Conservation (phyloP, 2,888 invertebrate species). For the Heliothis peltigera region DNA sequence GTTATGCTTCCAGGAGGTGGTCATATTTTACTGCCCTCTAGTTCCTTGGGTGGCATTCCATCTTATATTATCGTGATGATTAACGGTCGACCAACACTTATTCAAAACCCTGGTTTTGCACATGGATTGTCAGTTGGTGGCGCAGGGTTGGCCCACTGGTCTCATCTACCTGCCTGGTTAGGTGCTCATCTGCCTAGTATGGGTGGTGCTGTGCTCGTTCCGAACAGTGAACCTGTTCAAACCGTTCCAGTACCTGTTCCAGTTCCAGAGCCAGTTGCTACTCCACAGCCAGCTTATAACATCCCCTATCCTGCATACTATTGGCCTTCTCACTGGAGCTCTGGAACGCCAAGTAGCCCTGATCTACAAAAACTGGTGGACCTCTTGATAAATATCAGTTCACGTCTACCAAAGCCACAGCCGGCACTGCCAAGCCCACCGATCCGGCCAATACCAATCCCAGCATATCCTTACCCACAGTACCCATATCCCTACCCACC, state of each 20-base stretch:
- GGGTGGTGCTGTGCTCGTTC: slow-evolving; percentile 12
- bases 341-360: slow-evolving; percentile 9
- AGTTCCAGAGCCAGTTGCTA: slow-evolving; percentile 8
- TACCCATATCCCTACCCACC: slow-evolving; percentile 42
- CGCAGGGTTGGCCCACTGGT: slow-evolving; percentile 14
- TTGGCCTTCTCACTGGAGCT: slow-evolving; percentile 26
- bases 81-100: slow-evolving; percentile 45
- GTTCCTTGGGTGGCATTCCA: slow-evolving; percentile 24
- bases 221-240: slow-evolving; percentile 10
- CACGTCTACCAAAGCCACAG: slow-evolving; percentile 19
- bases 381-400: slow-evolving; percentile 24
- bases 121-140: slow-evolving; percentile 4
- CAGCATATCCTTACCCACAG: slow-evolving; percentile 24
- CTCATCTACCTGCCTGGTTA: slow-evolving; percentile 38
- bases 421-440: not conserved
- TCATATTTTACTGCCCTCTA: slow-evolving; percentile 11
- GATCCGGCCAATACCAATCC: slow-evolving; percentile 3
- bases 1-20: slow-evolving; percentile 35
- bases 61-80: slow-evolving; percentile 42
- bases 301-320: slow-evolving; percentile 17
- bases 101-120: slow-evolving; percentile 35
- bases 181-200: slow-evolving; percentile 28
- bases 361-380: slow-evolving; percentile 10
- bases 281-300: slow-evolving; percentile 15
- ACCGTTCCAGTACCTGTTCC: slow-evolving; percentile 17